A percentile compares a stretch with the other conserved stretches of the same genome.
These are phyloP conservation scores for Heterodera schachtii DNA, from an alignment of 1,140 invertebrate genomes.

Conservation along the genomic window DNA sequence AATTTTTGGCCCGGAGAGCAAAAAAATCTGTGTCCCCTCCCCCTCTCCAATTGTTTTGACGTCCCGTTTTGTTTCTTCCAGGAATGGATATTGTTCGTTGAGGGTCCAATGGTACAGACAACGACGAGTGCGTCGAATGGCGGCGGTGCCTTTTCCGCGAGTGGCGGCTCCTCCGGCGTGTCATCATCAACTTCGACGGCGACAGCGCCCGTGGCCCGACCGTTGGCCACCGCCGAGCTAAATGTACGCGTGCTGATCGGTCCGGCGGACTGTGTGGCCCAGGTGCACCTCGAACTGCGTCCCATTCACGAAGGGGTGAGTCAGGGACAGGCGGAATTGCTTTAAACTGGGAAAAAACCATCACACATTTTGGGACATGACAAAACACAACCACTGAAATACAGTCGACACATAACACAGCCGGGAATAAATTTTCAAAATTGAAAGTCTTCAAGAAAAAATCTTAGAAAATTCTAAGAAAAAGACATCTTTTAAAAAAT, in stretches of 20 bases:
- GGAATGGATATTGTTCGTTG: background rate
- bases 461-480: too few species aligned
- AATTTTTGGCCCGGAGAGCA: background rate
- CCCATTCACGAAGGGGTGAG: slow-evolving; percentile 19
- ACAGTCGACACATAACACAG: too few species aligned
- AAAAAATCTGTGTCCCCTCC: background rate
- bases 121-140: background rate
- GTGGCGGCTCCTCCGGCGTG: too few species aligned
- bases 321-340: background rate
- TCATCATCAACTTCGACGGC: background rate
- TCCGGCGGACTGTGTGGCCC: background rate
- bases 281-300: slow-evolving; percentile 9
- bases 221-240: slow-evolving; percentile 9
- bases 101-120: background rate
- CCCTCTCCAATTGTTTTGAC: too few species aligned
- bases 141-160: background rate
- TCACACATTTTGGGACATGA: background rate
- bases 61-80: background rate
- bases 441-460: too few species aligned
- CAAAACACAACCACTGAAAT: too few species aligned
- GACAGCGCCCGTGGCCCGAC: background rate
- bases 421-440: too few species aligned
- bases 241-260: slow-evolving; percentile 8
- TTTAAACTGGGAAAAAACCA: background rate
- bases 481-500: too few species aligned